Conservation (phyloP, 1,140 invertebrate species). For the Drosophila nannoptera region DNA sequence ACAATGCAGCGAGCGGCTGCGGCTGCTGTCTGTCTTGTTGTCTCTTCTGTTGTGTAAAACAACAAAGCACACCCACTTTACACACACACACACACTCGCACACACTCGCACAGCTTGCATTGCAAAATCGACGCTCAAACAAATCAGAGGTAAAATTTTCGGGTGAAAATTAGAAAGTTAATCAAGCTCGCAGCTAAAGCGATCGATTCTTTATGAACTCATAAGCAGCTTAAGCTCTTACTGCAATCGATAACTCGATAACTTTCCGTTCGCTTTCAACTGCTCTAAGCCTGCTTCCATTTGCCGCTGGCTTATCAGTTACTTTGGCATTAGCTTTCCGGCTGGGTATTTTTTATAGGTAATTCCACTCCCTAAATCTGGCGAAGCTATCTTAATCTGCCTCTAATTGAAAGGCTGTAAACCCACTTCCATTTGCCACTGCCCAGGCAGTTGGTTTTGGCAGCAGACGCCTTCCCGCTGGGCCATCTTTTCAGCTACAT, state of each 20-base stretch:
- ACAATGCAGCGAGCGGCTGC: conserved; percentile 44
- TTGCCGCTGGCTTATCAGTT: no score
- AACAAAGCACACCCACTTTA: conserved; percentile 66
- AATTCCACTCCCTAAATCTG: no score
- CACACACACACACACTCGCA: conserved; percentile 18
- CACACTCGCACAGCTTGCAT: conserved; percentile 10
- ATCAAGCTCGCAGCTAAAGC: neutral
- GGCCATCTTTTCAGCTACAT: neutral
- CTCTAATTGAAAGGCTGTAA: neutral
- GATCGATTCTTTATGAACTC: neutral
- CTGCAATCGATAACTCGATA: neutral
- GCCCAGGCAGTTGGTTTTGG: conserved; percentile 1
- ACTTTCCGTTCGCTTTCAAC: no score
- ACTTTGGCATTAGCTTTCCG: no score
- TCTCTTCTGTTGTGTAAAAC: conserved; percentile 47
- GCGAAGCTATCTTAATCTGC: no score
- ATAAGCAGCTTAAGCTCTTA: neutral
- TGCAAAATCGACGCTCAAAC: conserved; percentile 35
- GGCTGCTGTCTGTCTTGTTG: conserved; percentile 31
- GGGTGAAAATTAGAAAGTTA: conserved; percentile 44
- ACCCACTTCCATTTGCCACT: neutral
- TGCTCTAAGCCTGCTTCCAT: no score
- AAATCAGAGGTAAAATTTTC: conserved; percentile 21
- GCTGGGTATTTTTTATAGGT: no score
- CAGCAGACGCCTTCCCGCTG: conserved; percentile 3